A percentile compares a stretch with the other conserved stretches of the same genome.
Conservation (phyloP, 2,888 invertebrate species). For the Conistra vaccinii region DNA sequence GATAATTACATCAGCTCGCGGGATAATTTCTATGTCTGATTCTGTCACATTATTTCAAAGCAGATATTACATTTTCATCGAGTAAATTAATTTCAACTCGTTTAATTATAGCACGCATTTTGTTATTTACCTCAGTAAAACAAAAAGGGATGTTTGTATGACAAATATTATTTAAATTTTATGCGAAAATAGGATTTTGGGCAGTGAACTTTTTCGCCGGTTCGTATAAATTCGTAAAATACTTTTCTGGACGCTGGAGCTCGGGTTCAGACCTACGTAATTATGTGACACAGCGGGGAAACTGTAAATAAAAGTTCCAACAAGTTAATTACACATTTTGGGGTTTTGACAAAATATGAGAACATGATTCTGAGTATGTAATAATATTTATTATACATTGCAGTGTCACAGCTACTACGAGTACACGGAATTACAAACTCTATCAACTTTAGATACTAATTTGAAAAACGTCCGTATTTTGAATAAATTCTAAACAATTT, state of each 20-base stretch:
- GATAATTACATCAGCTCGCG: slow-evolving; percentile 5
- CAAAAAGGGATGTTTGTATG: slow-evolving; percentile 56
- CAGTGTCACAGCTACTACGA: not conserved
- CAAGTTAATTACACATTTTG: slow-evolving; percentile 49
- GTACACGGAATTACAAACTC: not conserved
- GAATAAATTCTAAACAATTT: not conserved
- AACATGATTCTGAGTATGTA: not conserved
- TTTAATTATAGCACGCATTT: slow-evolving; percentile 42
- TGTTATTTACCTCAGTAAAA: slow-evolving; percentile 38
- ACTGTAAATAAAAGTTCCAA: slow-evolving; percentile 56
- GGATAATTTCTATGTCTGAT: slow-evolving; percentile 13
- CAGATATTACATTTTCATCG: slow-evolving; percentile 28
- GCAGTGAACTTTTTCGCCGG: slow-evolving; percentile 59
- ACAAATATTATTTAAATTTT: slow-evolving; percentile 66
- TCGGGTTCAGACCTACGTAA: slow-evolving; percentile 46
- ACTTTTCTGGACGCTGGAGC: slow-evolving; percentile 40
- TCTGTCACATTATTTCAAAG: slow-evolving; percentile 14
- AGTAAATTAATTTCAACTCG: slow-evolving; percentile 37
- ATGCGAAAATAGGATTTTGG: slow-evolving; percentile 58
- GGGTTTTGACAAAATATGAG: slow-evolving; percentile 23
- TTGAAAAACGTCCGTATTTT: not conserved
- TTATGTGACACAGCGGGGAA: slow-evolving; percentile 42
- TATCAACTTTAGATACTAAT: slow-evolving; percentile 5
- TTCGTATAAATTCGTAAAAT: slow-evolving; percentile 55
- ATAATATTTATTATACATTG: not conserved